Conservation (phyloP, 2,888 invertebrate species). For the Podotricha telesiphe region DNA sequence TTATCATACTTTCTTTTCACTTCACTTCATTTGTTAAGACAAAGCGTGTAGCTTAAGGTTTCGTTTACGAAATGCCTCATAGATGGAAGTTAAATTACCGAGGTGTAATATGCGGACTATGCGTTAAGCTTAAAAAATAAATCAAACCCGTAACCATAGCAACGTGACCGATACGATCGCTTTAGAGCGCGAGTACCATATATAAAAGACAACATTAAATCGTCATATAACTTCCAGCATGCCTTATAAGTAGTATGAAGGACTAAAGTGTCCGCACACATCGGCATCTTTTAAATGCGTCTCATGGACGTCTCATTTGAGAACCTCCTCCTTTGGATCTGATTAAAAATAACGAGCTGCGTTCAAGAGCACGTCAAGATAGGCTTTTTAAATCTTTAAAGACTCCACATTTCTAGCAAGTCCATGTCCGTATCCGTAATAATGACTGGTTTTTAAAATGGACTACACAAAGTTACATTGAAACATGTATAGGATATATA, state of each 20-base stretch:
- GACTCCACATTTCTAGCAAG: conserved; percentile 19
- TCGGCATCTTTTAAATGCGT: conserved; percentile 28
- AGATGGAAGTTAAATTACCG: too few species aligned
- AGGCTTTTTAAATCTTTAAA: conserved; percentile 28
- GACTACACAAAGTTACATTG: background rate
- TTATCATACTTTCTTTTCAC: too few species aligned
- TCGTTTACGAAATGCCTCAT: too few species aligned
- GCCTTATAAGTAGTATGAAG: conserved; percentile 2
- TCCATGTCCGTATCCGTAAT: background rate
- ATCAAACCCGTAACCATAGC: background rate
- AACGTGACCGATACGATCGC: background rate
- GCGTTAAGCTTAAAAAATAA: background rate
- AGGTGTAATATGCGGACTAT: too few species aligned
- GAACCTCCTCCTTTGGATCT: conserved; percentile 39
- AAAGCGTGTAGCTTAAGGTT: too few species aligned
- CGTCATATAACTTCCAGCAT: background rate
- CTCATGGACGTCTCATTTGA: conserved; percentile 32
- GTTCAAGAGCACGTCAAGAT: conserved; percentile 29
- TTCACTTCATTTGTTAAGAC: too few species aligned
- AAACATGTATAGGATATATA: background rate
- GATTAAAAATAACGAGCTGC: conserved; percentile 45
- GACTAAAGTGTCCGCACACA: conserved; percentile 16
- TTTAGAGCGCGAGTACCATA: background rate
- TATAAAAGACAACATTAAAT: background rate
- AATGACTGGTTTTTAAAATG: conserved; percentile 1